phyloP scores from a whole-genome alignment of 2,113 vertebrate species.

The Tetrax tetrax region DNA sequence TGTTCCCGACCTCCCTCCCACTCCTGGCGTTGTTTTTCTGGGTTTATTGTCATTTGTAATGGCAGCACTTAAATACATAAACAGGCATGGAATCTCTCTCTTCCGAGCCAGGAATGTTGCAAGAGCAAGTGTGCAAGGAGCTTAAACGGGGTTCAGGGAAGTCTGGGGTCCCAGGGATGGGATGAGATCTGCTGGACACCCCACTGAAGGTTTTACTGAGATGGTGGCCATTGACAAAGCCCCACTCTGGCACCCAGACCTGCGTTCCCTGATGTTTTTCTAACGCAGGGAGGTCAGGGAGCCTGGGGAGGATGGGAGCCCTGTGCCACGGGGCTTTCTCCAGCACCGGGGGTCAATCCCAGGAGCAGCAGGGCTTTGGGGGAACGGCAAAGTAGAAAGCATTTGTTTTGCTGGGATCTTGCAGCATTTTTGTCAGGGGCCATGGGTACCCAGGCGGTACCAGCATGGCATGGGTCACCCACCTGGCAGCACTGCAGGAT shows the following conservation, averaged over 20 bases:
- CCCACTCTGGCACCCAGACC: not conserved
- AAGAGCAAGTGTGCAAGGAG: not conserved
- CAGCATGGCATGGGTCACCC: not conserved
- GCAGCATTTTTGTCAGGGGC: not conserved
- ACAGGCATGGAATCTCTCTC: not conserved
- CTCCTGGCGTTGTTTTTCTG: not conserved
- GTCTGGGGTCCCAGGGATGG: not conserved
- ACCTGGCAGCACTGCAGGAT: not conserved
- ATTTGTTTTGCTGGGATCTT: fast-evolving
- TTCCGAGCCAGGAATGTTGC: not conserved
- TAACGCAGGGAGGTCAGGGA: not conserved
- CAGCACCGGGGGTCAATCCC: fast-evolving
- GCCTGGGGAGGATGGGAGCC: fast-evolving
- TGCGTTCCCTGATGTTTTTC: fast-evolving
- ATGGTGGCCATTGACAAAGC: not conserved
- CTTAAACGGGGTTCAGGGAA: not conserved
- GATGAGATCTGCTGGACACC: not conserved
- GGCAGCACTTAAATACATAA: not conserved
- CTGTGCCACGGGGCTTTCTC: fast-evolving
- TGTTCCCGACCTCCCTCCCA: not conserved
- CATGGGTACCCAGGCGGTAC: fast-evolving
- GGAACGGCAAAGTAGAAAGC: not conserved
- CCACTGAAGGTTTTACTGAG: not conserved
- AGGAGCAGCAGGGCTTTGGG: not conserved
- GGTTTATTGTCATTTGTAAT: not conserved